Base-by-base conservation (phyloP, 2,888 invertebrate species). In the Xestia rhomboidea region DNA sequence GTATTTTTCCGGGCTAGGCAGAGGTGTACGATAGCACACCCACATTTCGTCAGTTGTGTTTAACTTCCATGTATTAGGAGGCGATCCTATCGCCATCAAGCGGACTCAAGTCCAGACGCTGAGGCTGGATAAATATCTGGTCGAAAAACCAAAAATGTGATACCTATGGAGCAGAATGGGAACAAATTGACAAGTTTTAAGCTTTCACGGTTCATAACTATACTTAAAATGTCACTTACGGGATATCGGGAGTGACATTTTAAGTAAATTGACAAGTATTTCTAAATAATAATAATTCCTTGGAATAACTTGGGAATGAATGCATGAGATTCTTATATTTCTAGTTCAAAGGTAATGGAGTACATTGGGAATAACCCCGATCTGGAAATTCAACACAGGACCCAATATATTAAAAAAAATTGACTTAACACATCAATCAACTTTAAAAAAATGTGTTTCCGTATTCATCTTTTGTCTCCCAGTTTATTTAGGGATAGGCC, bases 391-490 rank as follows among this genome's bases (percentile, higher is more conserved):
- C n/a, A n/a, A 3, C n/a, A 3, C 51, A 49, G 21, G 21, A 11
- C n/a, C 13, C 15, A 7, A 2, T 27, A 57, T 7, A 57, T 15
- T 10, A 41, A 2, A 13, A 13, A 63, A 1, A 38, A 38, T n/a
- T 7, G 49, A 77, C 60, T 46, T 6, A 30, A 63, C 44, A 38
- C n/a, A 34, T 71, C 15, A 63, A 64, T 72, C 54, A 34, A 72
- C 11, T 41, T 15, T 34, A 8, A n/a, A 57, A 81, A 73, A 66
- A 66, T 7, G 2, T 6, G 13, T 84, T 71, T 70, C 44, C 15
- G 63, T 60, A 80, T 84, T 84, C 81, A 60, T 68, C 44, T 54
- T 51, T 74, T 63, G 81, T 73, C 34, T 67, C 38, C n/a, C 21
- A 70, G 49, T 27, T 79, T 74, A 79, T 72, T 75, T 30, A 51